phyloP scores from a whole-genome alignment of 2,888 invertebrate genomes.

The Nymphalis urticae region DNA sequence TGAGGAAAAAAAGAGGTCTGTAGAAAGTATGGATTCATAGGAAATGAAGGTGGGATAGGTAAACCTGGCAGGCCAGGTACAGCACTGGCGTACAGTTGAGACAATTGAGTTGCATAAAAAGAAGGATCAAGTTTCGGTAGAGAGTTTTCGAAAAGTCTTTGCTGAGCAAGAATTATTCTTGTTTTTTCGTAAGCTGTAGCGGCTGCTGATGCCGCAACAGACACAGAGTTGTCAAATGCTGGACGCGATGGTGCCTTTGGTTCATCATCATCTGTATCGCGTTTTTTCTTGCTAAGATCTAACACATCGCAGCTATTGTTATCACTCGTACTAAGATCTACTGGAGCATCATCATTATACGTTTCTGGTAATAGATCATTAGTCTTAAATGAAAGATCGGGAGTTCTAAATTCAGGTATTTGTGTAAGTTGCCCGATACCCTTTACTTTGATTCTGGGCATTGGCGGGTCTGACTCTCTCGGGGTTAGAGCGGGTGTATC shows the following conservation, averaged over 20 bases:
- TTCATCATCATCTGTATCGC: slow-evolving; percentile 63
- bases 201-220: slow-evolving; percentile 66
- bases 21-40: slow-evolving; percentile 85
- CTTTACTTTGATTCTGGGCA: slow-evolving; percentile 82
- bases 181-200: slow-evolving; percentile 78
- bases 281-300: slow-evolving; percentile 90
- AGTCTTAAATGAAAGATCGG: slow-evolving; percentile 59
- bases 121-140: slow-evolving; percentile 84
- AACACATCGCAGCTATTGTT: slow-evolving; percentile 84
- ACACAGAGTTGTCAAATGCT: slow-evolving; percentile 65
- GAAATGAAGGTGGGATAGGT: slow-evolving; percentile 82
- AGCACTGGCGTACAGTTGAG: slow-evolving; percentile 82
- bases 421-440: slow-evolving; percentile 83
- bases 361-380: slow-evolving; percentile 63
- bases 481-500: slow-evolving; percentile 60
- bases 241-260: slow-evolving; percentile 71
- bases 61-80: slow-evolving; percentile 79
- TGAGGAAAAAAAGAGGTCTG: slow-evolving; percentile 80
- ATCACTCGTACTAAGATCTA: slow-evolving; percentile 86
- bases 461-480: slow-evolving; percentile 64
- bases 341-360: slow-evolving; percentile 80
- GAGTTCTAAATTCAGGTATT: slow-evolving; percentile 75
- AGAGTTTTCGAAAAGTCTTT: slow-evolving; percentile 83
- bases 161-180: slow-evolving; percentile 84
- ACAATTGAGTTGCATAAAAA: slow-evolving; percentile 83